Evolutionary conservation across 2,113 vertebrate species (phyloP).

Genomic region (Gallinago paraguaiae): DNA sequence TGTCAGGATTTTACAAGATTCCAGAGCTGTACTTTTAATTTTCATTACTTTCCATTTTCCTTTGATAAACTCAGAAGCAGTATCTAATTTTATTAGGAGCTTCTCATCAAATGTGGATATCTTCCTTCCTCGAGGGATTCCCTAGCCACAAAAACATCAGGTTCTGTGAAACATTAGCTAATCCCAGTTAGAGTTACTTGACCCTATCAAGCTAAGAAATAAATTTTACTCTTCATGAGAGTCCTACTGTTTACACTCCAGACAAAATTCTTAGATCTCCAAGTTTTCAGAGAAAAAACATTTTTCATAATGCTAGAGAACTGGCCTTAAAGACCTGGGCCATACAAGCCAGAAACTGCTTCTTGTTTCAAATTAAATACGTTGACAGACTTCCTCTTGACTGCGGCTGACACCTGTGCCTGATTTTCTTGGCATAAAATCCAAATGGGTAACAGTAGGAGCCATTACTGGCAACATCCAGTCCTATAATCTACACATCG

Average conservation of each 20-base stretch:
- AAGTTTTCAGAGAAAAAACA: constrained; percentile 68
- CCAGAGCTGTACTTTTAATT: constrained; percentile 67
- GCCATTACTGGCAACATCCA: neutral
- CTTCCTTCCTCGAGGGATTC: constrained; percentile 72
- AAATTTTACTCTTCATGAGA: constrained; percentile 69
- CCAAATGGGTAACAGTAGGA: neutral
- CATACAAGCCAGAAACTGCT: constrained; percentile 39
- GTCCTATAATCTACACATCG: neutral
- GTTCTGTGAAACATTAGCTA: constrained; percentile 76
- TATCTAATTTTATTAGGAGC: constrained; percentile 77
- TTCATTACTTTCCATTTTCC: constrained; percentile 74
- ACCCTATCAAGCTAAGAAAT: constrained; percentile 70
- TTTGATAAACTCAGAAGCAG: constrained; percentile 71
- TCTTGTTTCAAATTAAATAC: constrained; percentile 17
- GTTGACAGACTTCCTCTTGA: neutral
- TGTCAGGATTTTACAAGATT: constrained; percentile 68
- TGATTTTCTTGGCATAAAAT: neutral
- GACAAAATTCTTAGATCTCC: constrained; percentile 66
- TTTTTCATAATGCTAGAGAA: constrained; percentile 61
- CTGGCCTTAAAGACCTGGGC: constrained; percentile 54
- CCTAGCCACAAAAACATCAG: constrained; percentile 71
- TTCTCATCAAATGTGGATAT: constrained; percentile 73
- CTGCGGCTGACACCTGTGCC: neutral
- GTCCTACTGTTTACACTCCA: constrained; percentile 66
- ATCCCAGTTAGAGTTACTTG: constrained; percentile 72